Evolutionary conservation across 2,113 vertebrate species (phyloP), one percentile per base, ranked within the genome.

Genomic region (Colaptes auratus): DNA sequence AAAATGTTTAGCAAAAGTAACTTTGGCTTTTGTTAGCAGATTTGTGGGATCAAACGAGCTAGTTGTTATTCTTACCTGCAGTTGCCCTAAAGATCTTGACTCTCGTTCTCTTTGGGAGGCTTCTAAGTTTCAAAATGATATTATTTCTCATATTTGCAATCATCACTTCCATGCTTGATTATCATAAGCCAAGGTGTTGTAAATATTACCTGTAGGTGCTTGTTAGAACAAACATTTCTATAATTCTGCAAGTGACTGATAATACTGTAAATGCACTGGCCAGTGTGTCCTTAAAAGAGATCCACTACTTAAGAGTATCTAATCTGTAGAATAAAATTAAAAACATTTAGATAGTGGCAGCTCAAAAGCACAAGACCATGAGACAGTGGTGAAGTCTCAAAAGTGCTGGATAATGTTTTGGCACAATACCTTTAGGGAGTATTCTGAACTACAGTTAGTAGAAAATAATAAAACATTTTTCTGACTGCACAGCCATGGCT

Each of bases 341-440:
- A 82, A 75, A 42, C 1, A 2, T 28, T 21, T 33, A 55, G 39
- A 31, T 39, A 58, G 35, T 13, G 6, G 5, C 14, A 60, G 6
- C 28, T 82, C 21, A 78, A 50, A 58, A 35, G 46, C 19, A 56
- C 9, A 78, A 75, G n/a, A 46, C 88, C 39, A n/a, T 50, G 35
- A 12, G 18, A 13, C 9, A 56, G 4, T 78, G 13, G 10, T 52
- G 24, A 74, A 20, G n/a, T 86, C 44, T 36, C 80, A 61, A 79
- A 89, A 14, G 24, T 55, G 7, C 24, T 52, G 61, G 44, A 63
- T 92, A 76, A 76, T 55, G 5, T 67, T 85, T 81, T 88, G 55
- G 2, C 6, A 6, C 30, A 70, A 3, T 48, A n/a, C 1, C 2
- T 80, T 55, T n/a, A 30, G 4, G 35, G 9, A 58, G 3, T 59